Evolutionary conservation across 2,113 vertebrate species (phyloP).

Genomic region (Stictonetta naevosa): DNA sequence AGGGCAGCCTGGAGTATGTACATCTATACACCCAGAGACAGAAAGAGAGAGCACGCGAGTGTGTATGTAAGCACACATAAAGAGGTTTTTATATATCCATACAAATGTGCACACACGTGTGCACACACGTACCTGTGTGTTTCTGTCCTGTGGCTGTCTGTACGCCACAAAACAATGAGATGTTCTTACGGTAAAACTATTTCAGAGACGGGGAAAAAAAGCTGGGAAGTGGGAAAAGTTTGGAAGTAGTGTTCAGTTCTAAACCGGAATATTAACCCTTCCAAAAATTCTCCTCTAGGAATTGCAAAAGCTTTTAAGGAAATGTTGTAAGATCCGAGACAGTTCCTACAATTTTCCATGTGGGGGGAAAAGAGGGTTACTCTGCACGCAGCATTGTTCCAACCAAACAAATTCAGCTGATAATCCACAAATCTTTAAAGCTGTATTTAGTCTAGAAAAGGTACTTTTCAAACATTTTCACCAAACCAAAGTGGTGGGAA

Average conservation of each 20-base stretch:
- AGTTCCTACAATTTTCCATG: constrained; percentile 14
- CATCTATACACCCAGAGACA: constrained; percentile 21
- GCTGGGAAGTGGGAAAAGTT: constrained; percentile 53
- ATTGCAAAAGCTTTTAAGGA: constrained; percentile 35
- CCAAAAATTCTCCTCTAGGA: not conserved
- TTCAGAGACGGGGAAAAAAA: not conserved
- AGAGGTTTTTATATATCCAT: not conserved
- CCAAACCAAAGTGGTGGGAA: not conserved
- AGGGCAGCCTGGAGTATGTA: constrained; percentile 86
- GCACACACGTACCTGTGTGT: accelerated
- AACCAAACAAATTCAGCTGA: constrained; percentile 4
- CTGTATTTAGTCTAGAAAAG: constrained; percentile 41
- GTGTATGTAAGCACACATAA: not conserved
- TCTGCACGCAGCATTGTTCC: not conserved
- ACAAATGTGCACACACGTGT: not conserved
- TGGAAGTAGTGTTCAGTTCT: not conserved
- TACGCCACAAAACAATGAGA: not conserved
- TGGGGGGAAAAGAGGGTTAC: not conserved
- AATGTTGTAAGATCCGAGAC: constrained; percentile 7
- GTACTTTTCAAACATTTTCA: constrained; percentile 61
- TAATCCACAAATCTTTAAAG: constrained; percentile 39
- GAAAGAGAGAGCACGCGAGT: not conserved
- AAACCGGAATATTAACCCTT: constrained; percentile 32
- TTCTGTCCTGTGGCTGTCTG: not conserved
- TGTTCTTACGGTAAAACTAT: not conserved